A percentile compares a stretch with the other conserved stretches of the same genome.
These are phyloP conservation scores for Onychomys arenicola DNA, from an alignment of 2,797 vertebrate genomes.

Conservation along the genomic window DNA sequence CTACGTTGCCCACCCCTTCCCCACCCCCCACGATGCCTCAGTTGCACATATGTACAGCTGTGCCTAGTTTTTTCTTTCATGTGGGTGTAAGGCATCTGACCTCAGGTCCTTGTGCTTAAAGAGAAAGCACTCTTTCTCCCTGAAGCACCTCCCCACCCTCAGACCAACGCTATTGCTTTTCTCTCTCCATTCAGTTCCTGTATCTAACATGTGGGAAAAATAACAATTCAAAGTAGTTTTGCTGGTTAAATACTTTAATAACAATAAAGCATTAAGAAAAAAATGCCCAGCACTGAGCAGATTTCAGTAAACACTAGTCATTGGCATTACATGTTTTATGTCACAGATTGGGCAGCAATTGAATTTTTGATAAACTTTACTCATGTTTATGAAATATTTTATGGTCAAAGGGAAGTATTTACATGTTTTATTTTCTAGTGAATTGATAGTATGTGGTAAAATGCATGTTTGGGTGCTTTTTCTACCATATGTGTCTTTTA, in stretches of 20 bases:
- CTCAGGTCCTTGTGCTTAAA: not conserved
- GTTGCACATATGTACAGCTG: not conserved
- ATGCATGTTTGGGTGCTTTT: not conserved
- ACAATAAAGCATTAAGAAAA: not conserved
- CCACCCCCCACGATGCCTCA: not conserved
- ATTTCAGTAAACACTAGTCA: not conserved
- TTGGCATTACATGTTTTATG: not conserved
- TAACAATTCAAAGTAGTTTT: not conserved
- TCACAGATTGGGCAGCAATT: not conserved
- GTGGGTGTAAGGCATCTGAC: not conserved
- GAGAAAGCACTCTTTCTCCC: not conserved
- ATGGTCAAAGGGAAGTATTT: not conserved
- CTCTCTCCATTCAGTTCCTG: not conserved
- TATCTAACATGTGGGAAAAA: not conserved
- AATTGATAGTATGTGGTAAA: slow-evolving; percentile 1
- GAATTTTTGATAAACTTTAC: not conserved
- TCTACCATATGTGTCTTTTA: not conserved
- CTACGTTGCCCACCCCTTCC: too few relatives aligned
- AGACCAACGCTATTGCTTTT: not conserved
- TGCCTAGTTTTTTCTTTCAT: not conserved
- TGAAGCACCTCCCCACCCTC: not conserved
- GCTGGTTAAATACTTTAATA: not conserved
- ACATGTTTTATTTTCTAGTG: slow-evolving; percentile 27
- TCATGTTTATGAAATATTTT: not conserved
- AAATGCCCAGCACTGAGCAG: not conserved